Base-by-base conservation (phyloP, 2,797 vertebrate genomes). In the Halcyon chelicuti region DNA sequence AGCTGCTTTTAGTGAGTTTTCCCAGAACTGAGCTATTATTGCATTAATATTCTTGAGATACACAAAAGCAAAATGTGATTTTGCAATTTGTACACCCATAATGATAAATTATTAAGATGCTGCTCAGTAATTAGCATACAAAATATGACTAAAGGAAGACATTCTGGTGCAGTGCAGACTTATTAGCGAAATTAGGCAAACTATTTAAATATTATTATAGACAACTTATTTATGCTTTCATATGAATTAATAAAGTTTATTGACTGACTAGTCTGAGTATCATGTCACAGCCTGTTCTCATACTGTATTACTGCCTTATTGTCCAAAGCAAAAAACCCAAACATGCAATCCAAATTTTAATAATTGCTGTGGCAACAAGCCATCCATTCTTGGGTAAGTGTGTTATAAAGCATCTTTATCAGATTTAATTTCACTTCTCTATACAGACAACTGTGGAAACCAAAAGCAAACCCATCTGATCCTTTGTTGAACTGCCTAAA, bases 91-190 rank as follows among this genome's bases (percentile, higher is more conserved):
- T 54, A 82, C 14, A 72, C 18, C 31, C 37, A 29, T 26, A 71
- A 75, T 21, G 33, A 49, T 68, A 40, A 96, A 80, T 88, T 71
- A 92, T 92, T 92, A 84, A 72, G 60, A 62, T 84, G 40, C 37
- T 65, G 54, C 58, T 86, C 20, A 21, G 10, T 76, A 91, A 94
- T 92, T 78, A 88, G 42, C 20, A 76, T 26, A 67, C 35, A 26
- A 90, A 83, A 77, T 72, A 3, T 33, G 21, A 82, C 37, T 75
- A 63, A 60, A 93, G 47, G 18, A 82, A 93, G 58, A 80, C 40
- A 81, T 75, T 55, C 51, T 5, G 14, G 29, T 58, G 28, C 49
- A 70, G 28, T 3, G 1, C 52, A 83, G 72, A 66, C 33, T 82
- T 78, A 91, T 6, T 79, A 91, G 47, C 4, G 3, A 83, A 90